A percentile compares a stretch with the other conserved stretches of the same genome.
These are phyloP conservation scores for Elanus axillaris DNA, from an alignment of 2,113 vertebrate species.

Conservation along the genomic window DNA sequence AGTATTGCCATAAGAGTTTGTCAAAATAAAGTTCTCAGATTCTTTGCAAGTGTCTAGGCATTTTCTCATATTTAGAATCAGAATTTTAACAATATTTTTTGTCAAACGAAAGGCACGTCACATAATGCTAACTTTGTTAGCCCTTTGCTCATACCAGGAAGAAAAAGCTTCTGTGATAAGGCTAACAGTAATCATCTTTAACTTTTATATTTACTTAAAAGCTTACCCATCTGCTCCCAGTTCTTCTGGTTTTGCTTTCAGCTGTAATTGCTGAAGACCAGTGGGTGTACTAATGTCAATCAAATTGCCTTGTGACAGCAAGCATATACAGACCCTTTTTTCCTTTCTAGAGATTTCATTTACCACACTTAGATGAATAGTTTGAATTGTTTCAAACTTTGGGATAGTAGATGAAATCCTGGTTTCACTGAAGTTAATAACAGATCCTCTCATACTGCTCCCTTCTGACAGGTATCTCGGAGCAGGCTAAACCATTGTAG, in stretches of 20 bases:
- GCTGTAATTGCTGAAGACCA: neutral
- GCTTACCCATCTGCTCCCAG: neutral
- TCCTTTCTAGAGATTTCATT: neutral
- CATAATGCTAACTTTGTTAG: neutral
- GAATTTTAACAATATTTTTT: neutral
- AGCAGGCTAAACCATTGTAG: neutral
- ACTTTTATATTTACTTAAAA: neutral
- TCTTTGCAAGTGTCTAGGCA: neutral
- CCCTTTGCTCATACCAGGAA: neutral
- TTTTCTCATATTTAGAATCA: neutral
- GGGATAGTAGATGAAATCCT: neutral
- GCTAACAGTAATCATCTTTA: neutral
- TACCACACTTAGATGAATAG: neutral
- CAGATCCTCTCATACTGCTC: neutral
- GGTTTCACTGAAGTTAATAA: neutral
- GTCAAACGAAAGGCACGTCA: neutral
- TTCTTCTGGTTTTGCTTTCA: neutral
- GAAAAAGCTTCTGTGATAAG: neutral
- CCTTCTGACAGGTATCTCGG: neutral
- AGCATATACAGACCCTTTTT: neutral
- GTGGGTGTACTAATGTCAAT: slow-evolving; percentile 3
- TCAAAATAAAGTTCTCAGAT: neutral
- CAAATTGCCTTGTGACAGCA: neutral
- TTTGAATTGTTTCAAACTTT: neutral
- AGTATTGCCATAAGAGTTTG: neutral